Conservation (phyloP, 2,113 vertebrate genomes). For the Poicephalus gulielmi region DNA sequence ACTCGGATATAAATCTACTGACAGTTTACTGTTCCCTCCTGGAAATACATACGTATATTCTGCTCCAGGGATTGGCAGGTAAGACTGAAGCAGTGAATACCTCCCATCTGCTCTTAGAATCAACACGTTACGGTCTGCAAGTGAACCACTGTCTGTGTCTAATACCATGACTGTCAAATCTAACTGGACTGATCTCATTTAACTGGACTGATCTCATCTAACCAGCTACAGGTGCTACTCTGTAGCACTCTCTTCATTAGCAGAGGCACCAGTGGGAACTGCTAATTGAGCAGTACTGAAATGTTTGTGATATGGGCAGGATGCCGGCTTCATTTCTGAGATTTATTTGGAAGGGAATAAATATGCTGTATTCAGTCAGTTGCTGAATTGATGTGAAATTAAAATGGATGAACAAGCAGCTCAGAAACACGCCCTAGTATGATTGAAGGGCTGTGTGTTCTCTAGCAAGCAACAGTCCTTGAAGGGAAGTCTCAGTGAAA, state of each 20-base stretch:
- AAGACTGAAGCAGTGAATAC: background rate
- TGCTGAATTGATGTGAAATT: background rate
- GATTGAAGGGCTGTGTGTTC: background rate
- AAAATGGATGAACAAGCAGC: background rate
- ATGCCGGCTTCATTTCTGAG: background rate
- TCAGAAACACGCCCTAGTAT: background rate
- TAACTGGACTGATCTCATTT: background rate
- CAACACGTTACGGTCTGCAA: background rate
- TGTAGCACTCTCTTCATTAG: background rate
- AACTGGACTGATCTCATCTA: background rate
- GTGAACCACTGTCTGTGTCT: background rate
- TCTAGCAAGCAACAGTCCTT: background rate
- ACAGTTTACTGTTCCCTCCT: background rate
- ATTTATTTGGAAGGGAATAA: conserved; percentile 12
- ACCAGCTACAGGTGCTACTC: background rate
- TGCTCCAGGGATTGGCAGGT: background rate
- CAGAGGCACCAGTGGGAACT: background rate
- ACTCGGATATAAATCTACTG: background rate
- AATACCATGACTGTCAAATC: background rate
- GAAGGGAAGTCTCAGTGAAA: background rate
- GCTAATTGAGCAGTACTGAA: background rate
- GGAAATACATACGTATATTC: background rate
- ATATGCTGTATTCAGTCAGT: background rate
- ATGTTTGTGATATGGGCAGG: background rate
- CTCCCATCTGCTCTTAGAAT: background rate